A percentile compares a stretch with the other conserved stretches of the same genome.
Evolutionary conservation across 2,113 vertebrate species (phyloP).

Genomic region (Phylloscopus whistleri): DNA sequence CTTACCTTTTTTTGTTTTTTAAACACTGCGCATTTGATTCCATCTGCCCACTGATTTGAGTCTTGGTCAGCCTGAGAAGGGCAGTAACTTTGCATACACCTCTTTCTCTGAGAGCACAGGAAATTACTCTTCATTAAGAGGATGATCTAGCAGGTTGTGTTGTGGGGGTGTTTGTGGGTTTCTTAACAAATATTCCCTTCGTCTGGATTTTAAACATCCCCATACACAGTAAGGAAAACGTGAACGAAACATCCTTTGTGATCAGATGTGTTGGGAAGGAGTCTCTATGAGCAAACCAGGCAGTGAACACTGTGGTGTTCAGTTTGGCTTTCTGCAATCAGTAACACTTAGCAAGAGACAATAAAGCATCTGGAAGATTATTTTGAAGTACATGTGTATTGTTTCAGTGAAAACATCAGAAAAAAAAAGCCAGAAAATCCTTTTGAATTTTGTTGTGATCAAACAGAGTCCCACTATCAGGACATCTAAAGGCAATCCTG

Average conservation of each 20-base stretch:
- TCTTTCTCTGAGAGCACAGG: not conserved
- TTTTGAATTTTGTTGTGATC: not conserved
- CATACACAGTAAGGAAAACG: not conserved
- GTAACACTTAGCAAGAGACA: not conserved
- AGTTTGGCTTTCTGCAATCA: not conserved
- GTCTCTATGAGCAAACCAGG: not conserved
- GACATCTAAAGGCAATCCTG: not conserved
- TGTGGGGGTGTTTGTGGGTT: not conserved
- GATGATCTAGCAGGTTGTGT: not conserved
- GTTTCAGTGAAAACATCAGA: not conserved
- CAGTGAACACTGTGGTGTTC: not conserved
- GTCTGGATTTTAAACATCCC: not conserved
- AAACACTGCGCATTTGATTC: not conserved
- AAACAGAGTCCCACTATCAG: not conserved
- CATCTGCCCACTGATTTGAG: not conserved
- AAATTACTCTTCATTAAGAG: not conserved
- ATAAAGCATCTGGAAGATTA: not conserved
- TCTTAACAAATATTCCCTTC: not conserved
- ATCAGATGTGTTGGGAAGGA: not conserved
- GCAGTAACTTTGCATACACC: not conserved
- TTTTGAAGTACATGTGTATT: not conserved
- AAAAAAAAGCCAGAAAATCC: not conserved
- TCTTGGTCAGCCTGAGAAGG: accelerated
- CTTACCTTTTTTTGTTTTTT: not conserved
- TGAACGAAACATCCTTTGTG: accelerated